Conservation (phyloP, 1,140 invertebrate genomes). For the Elymnias hypermnestra region DNA sequence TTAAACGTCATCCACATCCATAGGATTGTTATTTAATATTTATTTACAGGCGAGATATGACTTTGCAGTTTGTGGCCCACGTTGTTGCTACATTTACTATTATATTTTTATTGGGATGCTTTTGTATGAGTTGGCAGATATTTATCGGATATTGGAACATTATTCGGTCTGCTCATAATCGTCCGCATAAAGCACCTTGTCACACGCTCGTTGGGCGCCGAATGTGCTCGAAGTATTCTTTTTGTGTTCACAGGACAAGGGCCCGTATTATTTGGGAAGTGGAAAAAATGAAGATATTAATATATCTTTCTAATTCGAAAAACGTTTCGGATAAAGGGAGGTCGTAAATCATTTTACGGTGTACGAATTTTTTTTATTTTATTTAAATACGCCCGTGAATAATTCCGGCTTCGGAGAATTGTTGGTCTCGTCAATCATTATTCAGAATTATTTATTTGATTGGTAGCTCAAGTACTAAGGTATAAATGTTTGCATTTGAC, state of each 20-base stretch:
- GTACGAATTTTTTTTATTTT: slow-evolving; percentile 34
- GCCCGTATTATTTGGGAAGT: slow-evolving; percentile 67
- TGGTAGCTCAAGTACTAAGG: no score
- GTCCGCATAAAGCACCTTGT: slow-evolving; percentile 74
- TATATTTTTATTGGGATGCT: slow-evolving; percentile 44
- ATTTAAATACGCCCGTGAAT: slow-evolving; percentile 44
- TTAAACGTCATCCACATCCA: slow-evolving; percentile 30
- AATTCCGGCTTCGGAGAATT: slow-evolving; percentile 46
- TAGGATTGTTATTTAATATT: slow-evolving; percentile 60
- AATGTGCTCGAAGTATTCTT: slow-evolving; percentile 60
- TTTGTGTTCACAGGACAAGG: slow-evolving; percentile 61
- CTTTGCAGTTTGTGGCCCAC: slow-evolving; percentile 66
- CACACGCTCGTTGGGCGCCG: slow-evolving; percentile 71
- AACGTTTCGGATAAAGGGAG: slow-evolving; percentile 68
- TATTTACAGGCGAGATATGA: slow-evolving; percentile 66
- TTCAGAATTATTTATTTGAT: slow-evolving; percentile 6
- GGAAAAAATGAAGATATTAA: slow-evolving; percentile 76
- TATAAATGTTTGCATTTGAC: no score
- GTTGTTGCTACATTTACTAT: slow-evolving; percentile 55
- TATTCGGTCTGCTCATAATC: slow-evolving; percentile 72
- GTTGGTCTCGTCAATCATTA: slow-evolving; percentile 38
- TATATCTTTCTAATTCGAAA: slow-evolving; percentile 75
- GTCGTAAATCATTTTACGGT: slow-evolving; percentile 44
- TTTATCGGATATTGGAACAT: slow-evolving; percentile 74
- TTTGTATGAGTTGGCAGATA: slow-evolving; percentile 66